Evolutionary conservation across 1,140 invertebrate genomes (phyloP), one percentile per base, ranked within the genome.

Genomic region (Atopsyche davidsoni): DNA sequence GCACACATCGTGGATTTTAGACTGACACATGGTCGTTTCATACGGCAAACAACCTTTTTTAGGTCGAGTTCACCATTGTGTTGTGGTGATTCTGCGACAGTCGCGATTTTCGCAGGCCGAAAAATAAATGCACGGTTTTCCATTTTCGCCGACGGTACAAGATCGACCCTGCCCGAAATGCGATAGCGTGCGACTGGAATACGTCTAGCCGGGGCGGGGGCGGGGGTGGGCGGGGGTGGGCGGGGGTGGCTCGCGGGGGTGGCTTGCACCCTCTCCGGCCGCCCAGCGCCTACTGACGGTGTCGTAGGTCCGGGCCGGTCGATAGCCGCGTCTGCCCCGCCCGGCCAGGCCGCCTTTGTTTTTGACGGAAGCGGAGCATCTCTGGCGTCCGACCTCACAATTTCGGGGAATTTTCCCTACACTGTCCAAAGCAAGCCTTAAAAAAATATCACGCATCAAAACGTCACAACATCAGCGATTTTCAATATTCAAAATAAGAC

Each of bases 181-280:
- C 49, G 56, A 58, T 58, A 58, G 51, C 56, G 51, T 51, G 56
- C 48, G 51, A 51, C 56, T 52, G 54, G 54, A 58, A 58, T 58
- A 58, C 51, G 56, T 58, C 56, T 58, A 58, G 56, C 44, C 56
- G 51, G 51, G 51, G 51, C 51, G 56, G 53, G 56, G 51, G 28
- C 56, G 35, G 46, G 16, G 52, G 39, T 23, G 11, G 51, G 32
- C 22, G 35, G 28, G 36, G 45, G 19, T n/a, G 21, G 35, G 53
- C 17, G 34, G 32, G 6, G 31, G 17, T 6, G 44, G 44, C 25
- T 6, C 2, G 31, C 18, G 18, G 39, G 14, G 39, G 39, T 6
- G n/a, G n/a, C n/a, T n/a, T n/a, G n/a, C n/a, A n/a, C n/a, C n/a
- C n/a, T n/a, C n/a, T n/a, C n/a, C 19, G 14, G 39, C 19, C 11